Conservation (phyloP, 2,797 vertebrate genomes). For the Onychomys leucogaster region DNA sequence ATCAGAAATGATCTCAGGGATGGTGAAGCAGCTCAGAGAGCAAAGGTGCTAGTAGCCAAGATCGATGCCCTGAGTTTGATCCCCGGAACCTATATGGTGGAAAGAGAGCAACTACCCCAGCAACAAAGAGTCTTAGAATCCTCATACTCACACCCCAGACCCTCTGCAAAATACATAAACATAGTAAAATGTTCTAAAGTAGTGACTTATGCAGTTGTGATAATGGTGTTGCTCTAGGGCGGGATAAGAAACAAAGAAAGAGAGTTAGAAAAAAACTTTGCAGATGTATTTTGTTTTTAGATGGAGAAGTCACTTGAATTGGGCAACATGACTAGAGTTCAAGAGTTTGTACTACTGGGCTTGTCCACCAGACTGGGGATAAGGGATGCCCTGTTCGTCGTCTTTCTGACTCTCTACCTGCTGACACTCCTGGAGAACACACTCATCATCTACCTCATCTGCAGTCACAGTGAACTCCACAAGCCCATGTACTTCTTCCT, state of each 20-base stretch:
- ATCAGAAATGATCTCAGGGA: not conserved
- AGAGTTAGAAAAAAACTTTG: not conserved
- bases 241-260: not conserved
- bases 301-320: not conserved
- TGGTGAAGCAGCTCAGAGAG: not conserved
- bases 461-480: not conserved
- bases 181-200: not conserved
- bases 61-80: not conserved
- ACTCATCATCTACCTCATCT: constrained; percentile 51
- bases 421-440: constrained; percentile 68
- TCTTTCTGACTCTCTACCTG: constrained; percentile 68
- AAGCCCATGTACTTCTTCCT: constrained; percentile 71
- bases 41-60: not conserved
- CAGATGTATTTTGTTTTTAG: not conserved
- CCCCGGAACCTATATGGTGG: too few relatives aligned
- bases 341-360: constrained; percentile 58
- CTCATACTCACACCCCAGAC: not conserved
- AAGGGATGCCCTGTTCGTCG: not conserved
- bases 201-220: not conserved
- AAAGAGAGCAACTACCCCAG: not conserved
- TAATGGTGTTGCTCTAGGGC: not conserved
- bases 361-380: not conserved
- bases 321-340: constrained; percentile 9
- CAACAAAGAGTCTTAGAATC: too few relatives aligned
- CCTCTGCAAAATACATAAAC: not conserved